Conservation (phyloP, 2,113 vertebrate genomes). For the Bothrops jararaca region DNA sequence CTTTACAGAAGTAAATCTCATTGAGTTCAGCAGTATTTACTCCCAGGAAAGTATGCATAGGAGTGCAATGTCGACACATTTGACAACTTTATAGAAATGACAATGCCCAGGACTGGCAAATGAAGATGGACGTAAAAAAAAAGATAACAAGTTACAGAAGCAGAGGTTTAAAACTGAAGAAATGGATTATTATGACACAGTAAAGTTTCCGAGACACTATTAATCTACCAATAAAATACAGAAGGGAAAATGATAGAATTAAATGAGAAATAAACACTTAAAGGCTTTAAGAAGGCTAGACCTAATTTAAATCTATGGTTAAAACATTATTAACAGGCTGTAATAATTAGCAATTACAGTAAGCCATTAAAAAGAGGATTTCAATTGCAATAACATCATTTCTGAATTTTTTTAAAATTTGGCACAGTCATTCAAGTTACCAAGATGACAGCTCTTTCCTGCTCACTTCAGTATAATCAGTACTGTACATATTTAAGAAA, state of each 20-base stretch:
- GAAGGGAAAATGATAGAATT: not conserved
- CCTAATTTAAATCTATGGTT: slow-evolving; percentile 15
- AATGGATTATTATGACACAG: not conserved
- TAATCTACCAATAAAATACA: slow-evolving; percentile 16
- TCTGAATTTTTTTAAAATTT: not conserved
- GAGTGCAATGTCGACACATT: not conserved
- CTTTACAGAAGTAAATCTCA: not conserved
- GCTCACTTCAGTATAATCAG: not conserved
- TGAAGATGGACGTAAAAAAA: not conserved
- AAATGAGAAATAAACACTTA: slow-evolving; percentile 12
- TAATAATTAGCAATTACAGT: slow-evolving; percentile 17
- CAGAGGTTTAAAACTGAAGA: not conserved
- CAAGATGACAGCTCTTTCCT: not conserved
- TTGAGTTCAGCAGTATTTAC: not conserved
- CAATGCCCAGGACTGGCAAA: not conserved
- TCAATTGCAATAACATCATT: not conserved
- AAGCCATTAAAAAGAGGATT: slow-evolving; percentile 3
- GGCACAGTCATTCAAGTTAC: not conserved
- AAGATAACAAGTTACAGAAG: not conserved
- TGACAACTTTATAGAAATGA: not conserved
- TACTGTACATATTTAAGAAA: not conserved
- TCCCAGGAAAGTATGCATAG: not conserved
- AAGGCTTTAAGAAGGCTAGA: slow-evolving; percentile 3
- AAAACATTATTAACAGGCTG: not conserved
- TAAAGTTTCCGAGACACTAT: not conserved